Evolutionary conservation across 2,888 invertebrate species (phyloP).

Genomic region (Nemapogon koenigi): DNA sequence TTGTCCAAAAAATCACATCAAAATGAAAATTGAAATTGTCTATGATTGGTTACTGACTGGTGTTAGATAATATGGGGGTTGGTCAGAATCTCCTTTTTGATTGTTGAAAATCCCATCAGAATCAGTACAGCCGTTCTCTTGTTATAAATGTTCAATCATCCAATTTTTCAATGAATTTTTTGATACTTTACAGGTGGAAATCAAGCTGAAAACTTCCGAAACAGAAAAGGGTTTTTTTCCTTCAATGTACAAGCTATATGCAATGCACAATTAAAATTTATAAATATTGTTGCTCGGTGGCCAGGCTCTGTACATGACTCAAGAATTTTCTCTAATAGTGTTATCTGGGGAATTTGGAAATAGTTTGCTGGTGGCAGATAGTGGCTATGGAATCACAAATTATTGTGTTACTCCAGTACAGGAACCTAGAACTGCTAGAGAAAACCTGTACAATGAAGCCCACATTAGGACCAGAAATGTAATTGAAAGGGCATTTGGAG

Average conservation of each 20-base stretch:
- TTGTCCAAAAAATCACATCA: not conserved
- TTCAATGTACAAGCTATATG: slow-evolving; percentile 9
- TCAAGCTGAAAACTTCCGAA: slow-evolving; percentile 13
- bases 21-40: not conserved
- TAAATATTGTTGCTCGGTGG: slow-evolving; percentile 10
- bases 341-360: slow-evolving; percentile 9
- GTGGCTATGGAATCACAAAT: slow-evolving; percentile 13
- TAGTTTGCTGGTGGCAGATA: slow-evolving; percentile 12
- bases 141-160: too few relatives aligned
- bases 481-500: slow-evolving; percentile 17
- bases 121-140: too few relatives aligned
- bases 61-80: too few relatives aligned
- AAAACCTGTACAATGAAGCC: slow-evolving; percentile 16
- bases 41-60: not conserved
- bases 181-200: slow-evolving; percentile 15
- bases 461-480: slow-evolving; percentile 17
- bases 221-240: slow-evolving; percentile 12
- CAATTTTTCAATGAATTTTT: too few relatives aligned
- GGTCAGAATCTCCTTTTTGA: too few relatives aligned
- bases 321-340: slow-evolving; percentile 11
- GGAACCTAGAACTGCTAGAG: slow-evolving; percentile 11
- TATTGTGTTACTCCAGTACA: slow-evolving; percentile 16
- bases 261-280: slow-evolving; percentile 5
- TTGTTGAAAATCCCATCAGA: too few relatives aligned
- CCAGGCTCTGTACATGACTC: slow-evolving; percentile 16